Evolutionary conservation across 2,888 invertebrate genomes (phyloP).

Genomic region (Teleogryllus oceanicus): DNA sequence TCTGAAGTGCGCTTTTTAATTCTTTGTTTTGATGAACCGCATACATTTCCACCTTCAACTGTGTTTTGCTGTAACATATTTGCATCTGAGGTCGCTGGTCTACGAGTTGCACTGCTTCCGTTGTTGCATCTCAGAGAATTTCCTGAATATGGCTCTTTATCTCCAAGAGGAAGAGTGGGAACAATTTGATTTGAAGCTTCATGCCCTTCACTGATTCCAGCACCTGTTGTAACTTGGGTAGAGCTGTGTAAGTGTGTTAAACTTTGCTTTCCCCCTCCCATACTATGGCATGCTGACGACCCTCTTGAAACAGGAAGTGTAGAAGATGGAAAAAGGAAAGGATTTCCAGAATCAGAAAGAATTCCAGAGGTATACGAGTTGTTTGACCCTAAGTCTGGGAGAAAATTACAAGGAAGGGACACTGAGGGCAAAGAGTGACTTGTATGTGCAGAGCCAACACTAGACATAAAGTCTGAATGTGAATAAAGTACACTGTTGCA

Average conservation of each 20-base stretch:
- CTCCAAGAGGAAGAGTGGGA: background rate
- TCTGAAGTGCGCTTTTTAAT: constrained; percentile 26
- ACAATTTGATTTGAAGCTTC: background rate
- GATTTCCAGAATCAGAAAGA: constrained; percentile 25
- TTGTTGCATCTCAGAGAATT: background rate
- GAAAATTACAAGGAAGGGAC: constrained; percentile 25
- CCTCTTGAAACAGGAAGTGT: background rate
- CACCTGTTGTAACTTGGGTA: background rate
- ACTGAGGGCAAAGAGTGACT: constrained; percentile 3
- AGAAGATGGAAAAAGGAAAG: constrained; percentile 26
- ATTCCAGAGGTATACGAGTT: constrained; percentile 18
- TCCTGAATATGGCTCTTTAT: background rate
- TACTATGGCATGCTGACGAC: constrained; percentile 5
- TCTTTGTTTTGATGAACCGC: constrained; percentile 27
- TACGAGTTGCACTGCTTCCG: background rate
- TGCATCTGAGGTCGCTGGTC: background rate
- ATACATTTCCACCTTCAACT: constrained; percentile 1
- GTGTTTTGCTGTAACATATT: constrained; percentile 21
- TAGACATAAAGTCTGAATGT: constrained; percentile 25
- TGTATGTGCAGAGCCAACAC: background rate
- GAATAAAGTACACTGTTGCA: background rate
- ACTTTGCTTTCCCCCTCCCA: constrained; percentile 21
- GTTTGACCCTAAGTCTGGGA: constrained; percentile 24
- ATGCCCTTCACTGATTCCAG: background rate
- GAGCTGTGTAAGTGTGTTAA: constrained; percentile 12